Evolutionary conservation across 1,140 invertebrate genomes (phyloP).

Genomic region (Caenorhabditis brenneri): DNA sequence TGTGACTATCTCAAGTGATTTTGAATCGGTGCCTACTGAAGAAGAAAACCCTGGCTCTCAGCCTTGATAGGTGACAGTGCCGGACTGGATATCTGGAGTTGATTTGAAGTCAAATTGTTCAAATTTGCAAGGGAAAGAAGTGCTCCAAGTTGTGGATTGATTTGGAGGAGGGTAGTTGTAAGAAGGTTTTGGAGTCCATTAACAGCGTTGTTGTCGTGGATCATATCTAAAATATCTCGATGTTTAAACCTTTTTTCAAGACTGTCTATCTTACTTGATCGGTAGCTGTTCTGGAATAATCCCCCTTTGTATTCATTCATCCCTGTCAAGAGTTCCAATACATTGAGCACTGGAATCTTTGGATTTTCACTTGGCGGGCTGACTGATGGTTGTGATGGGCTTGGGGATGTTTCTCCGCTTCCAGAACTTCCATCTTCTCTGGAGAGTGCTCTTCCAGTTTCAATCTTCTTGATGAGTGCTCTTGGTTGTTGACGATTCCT

Average conservation of each 20-base stretch:
- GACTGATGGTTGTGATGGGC: constrained; percentile 36
- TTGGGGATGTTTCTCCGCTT: constrained; percentile 29
- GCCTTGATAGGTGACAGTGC: constrained; percentile 9
- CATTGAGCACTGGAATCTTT: not conserved
- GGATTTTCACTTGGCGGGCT: constrained; percentile 47
- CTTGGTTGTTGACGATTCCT: constrained; percentile 56
- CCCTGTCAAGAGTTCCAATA: not conserved
- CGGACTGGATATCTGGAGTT: not conserved
- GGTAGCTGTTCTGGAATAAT: constrained; percentile 5
- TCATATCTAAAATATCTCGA: not conserved
- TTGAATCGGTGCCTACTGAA: constrained; percentile 31
- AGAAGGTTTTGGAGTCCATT: not conserved
- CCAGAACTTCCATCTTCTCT: constrained; percentile 38
- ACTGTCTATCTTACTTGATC: not conserved
- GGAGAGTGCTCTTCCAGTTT: not conserved
- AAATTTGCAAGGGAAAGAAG: not conserved
- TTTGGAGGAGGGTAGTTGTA: not conserved
- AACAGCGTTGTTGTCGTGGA: not conserved
- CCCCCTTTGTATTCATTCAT: not conserved
- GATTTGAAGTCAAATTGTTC: not conserved
- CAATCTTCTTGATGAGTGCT: not conserved
- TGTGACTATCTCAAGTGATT: not conserved
- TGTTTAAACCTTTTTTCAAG: not conserved
- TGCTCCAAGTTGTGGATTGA: constrained; percentile 23
- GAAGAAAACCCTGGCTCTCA: constrained; percentile 32